phyloP scores from a whole-genome alignment of 1,140 invertebrate species.

The Dysdera silvatica region DNA sequence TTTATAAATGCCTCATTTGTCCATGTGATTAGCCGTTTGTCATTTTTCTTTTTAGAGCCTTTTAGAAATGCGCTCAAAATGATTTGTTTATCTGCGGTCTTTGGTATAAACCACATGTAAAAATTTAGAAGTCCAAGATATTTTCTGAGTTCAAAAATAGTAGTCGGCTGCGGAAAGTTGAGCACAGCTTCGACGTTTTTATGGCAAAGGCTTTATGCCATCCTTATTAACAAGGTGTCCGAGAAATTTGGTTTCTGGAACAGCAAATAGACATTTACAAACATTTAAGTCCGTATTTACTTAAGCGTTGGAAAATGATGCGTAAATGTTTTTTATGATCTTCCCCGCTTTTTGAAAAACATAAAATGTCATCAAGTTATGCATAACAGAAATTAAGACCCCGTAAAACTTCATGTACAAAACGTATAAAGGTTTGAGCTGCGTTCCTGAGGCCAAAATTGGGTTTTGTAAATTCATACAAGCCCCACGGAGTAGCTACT shows the following conservation, averaged over 20 bases:
- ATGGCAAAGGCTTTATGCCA: conserved; percentile 12
- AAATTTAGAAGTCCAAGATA: conserved; percentile 43
- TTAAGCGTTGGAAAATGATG: too few relatives aligned
- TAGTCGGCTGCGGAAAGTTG: conserved; percentile 33
- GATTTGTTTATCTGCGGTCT: neutral
- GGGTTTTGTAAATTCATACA: conserved; percentile 25
- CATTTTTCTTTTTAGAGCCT: neutral
- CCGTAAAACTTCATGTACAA: conserved; percentile 5
- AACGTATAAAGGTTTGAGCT: conserved; percentile 13
- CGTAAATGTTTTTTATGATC: too few relatives aligned
- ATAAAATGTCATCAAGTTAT: too few relatives aligned
- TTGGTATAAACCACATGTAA: conserved; percentile 33
- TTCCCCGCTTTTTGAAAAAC: too few relatives aligned
- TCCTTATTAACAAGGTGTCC: neutral
- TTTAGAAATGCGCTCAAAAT: neutral
- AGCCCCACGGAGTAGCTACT: too few relatives aligned
- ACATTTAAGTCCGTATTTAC: too few relatives aligned
- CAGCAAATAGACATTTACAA: conserved; percentile 24
- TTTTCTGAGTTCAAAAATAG: conserved; percentile 37
- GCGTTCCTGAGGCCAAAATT: conserved; percentile 26
- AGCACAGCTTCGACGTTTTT: conserved; percentile 5
- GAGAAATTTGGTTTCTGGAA: conserved; percentile 8
- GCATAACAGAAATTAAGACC: neutral
- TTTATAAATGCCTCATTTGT: conserved; percentile 37
- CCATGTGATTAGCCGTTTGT: conserved; percentile 20